Evolutionary conservation across 1,140 invertebrate species (phyloP).

Genomic region (Drosophila bocqueti): DNA sequence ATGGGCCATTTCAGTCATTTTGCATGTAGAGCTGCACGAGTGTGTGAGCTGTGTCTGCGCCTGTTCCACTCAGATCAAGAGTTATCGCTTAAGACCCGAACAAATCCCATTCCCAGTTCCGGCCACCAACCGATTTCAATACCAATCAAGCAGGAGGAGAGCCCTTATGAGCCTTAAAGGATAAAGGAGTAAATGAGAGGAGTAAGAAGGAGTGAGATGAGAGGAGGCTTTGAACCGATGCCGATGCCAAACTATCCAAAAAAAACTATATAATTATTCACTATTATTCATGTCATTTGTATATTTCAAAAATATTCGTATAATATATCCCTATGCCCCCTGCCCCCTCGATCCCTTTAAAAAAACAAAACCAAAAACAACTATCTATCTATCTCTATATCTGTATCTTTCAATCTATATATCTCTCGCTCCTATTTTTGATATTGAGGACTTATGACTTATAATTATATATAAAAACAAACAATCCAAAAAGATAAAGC

Average conservation of each 20-base stretch:
- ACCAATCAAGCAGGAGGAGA: conserved; percentile 8
- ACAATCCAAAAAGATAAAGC: conserved; percentile 27
- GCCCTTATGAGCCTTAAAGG: not conserved
- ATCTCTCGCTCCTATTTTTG: conserved; percentile 23
- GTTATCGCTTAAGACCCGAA: conserved; percentile 25
- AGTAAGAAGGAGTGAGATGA: conserved; percentile 9
- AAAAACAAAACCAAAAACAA: not conserved
- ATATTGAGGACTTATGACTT: conserved; percentile 49
- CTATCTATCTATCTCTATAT: conserved; percentile 33
- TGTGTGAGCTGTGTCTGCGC: conserved; percentile 26
- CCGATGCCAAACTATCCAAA: conserved; percentile 33
- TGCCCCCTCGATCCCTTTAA: conserved; percentile 21
- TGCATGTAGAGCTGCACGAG: conserved; percentile 39
- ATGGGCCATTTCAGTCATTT: conserved; percentile 43
- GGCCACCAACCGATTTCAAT: not conserved
- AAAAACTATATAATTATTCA: conserved; percentile 47
- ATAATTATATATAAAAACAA: conserved; percentile 10
- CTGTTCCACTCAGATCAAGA: conserved; percentile 26
- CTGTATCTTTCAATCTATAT: conserved; percentile 30
- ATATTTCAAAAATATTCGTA: conserved; percentile 65
- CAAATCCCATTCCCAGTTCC: conserved; percentile 10
- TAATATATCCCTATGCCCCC: conserved; percentile 38
- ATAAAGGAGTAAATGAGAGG: conserved; percentile 13
- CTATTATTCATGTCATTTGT: conserved; percentile 66
- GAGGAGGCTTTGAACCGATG: conserved; percentile 43